These are phyloP conservation scores for Silurus aristotelis DNA, from an alignment of 2,797 vertebrate genomes.

Conservation along the genomic window DNA sequence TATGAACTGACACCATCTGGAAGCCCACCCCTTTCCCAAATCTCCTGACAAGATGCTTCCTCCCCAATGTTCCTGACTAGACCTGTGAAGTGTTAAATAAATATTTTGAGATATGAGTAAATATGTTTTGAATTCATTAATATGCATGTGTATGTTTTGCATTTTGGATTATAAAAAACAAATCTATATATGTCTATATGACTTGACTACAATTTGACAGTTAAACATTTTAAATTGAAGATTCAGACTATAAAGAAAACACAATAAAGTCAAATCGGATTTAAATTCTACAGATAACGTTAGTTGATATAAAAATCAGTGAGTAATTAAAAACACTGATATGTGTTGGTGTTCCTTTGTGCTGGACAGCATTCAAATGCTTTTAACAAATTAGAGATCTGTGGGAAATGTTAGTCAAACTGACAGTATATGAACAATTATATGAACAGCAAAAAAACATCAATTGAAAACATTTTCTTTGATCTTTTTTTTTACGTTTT, in stretches of 20 bases:
- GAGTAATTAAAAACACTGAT: not conserved
- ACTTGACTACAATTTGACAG: not conserved
- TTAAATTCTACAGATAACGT: not conserved
- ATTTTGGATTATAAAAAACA: not conserved
- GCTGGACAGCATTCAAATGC: not conserved
- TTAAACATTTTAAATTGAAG: too few relatives aligned
- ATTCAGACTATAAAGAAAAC: too few relatives aligned
- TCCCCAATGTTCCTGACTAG: not conserved
- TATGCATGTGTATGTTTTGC: not conserved
- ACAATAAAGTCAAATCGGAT: not conserved
- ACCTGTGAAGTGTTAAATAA: not conserved
- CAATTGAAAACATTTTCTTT: too few relatives aligned
- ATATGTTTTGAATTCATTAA: not conserved
- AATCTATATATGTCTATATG: not conserved
- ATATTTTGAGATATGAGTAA: too few relatives aligned
- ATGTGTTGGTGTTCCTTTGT: not conserved
- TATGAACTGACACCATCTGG: not conserved
- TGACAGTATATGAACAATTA: not conserved
- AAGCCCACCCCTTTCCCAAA: not conserved
- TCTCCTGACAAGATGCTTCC: too few relatives aligned
- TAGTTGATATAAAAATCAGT: not conserved
- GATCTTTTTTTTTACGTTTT: too few relatives aligned
- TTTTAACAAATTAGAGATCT: not conserved
- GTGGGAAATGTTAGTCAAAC: not conserved
- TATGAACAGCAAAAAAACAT: not conserved